Conservation (phyloP, 1,140 invertebrate species). For the Hestina assimilis region DNA sequence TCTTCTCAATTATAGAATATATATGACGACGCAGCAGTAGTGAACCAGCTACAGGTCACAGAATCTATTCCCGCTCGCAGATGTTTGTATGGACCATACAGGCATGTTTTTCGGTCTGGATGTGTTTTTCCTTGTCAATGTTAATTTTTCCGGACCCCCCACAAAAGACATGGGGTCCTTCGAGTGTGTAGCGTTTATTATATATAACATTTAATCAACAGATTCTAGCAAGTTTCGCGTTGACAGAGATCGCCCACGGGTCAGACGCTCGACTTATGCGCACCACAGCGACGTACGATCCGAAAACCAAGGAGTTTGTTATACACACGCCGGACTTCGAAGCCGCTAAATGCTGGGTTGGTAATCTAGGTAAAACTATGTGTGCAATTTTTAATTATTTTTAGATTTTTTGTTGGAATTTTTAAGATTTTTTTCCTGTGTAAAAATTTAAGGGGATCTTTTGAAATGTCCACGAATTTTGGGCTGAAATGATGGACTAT, state of each 20-base stretch:
- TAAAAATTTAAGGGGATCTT: too few relatives aligned
- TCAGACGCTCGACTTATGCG: constrained; percentile 95
- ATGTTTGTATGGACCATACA: too few relatives aligned
- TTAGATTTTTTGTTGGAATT: constrained; percentile 2
- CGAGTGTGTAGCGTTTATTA: too few relatives aligned
- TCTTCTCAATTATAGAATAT: too few relatives aligned
- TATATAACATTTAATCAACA: constrained; percentile 36
- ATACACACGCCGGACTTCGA: constrained; percentile 95
- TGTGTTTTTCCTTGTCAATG: too few relatives aligned
- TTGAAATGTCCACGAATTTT: too few relatives aligned
- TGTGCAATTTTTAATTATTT: constrained; percentile 38
- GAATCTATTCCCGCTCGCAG: too few relatives aligned
- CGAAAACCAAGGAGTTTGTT: constrained; percentile 87
- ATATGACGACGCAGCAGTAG: too few relatives aligned
- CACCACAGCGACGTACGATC: constrained; percentile 94
- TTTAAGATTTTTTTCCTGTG: background rate
- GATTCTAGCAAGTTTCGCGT: constrained; percentile 89
- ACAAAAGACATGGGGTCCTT: background rate
- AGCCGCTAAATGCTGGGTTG: constrained; percentile 97
- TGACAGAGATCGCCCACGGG: constrained; percentile 96
- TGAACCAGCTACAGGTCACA: too few relatives aligned
- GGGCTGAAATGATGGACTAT: too few relatives aligned
- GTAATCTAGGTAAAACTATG: constrained; percentile 86
- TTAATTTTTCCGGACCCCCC: too few relatives aligned
- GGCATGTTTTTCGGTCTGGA: too few relatives aligned